Conservation (phyloP, 1,140 invertebrate genomes). For the Ephestia elutella region DNA sequence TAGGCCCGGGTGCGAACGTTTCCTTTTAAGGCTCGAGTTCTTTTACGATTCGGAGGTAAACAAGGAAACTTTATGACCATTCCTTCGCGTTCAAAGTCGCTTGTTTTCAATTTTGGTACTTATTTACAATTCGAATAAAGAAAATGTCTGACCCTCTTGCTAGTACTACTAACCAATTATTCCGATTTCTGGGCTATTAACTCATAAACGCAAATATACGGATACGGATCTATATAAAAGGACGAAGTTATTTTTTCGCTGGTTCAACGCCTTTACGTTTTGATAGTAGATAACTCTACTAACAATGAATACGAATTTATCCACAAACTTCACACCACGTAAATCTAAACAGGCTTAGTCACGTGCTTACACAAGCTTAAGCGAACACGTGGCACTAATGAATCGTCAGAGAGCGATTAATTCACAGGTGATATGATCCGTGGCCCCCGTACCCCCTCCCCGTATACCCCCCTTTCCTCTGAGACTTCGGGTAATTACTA, state of each 20-base stretch:
- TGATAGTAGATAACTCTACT: too few relatives aligned
- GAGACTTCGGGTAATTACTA: slow-evolving; percentile 42
- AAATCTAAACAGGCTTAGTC: slow-evolving; percentile 10
- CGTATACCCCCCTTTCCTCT: slow-evolving; percentile 14
- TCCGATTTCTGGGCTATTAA: too few relatives aligned
- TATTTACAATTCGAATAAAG: background rate
- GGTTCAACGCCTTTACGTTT: too few relatives aligned
- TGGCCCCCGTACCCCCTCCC: slow-evolving; percentile 25
- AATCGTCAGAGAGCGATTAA: slow-evolving; percentile 72
- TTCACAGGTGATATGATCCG: slow-evolving; percentile 69
- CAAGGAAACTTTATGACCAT: background rate
- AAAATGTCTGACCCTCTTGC: background rate
- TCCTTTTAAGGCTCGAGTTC: background rate
- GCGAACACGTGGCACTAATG: slow-evolving; percentile 57
- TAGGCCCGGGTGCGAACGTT: slow-evolving; percentile 15
- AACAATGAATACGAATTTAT: background rate
- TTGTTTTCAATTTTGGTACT: background rate
- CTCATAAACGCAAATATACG: too few relatives aligned
- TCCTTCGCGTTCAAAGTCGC: background rate
- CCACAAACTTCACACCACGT: background rate
- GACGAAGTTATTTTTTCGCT: too few relatives aligned
- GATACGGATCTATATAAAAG: too few relatives aligned
- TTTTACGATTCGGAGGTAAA: background rate
- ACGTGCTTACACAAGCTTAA: slow-evolving; percentile 24
- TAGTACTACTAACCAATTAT: too few relatives aligned